A percentile compares a stretch with the other conserved stretches of the same genome.
phyloP scores from a whole-genome alignment of 2,113 vertebrate genomes.

The Prunella himalayana region DNA sequence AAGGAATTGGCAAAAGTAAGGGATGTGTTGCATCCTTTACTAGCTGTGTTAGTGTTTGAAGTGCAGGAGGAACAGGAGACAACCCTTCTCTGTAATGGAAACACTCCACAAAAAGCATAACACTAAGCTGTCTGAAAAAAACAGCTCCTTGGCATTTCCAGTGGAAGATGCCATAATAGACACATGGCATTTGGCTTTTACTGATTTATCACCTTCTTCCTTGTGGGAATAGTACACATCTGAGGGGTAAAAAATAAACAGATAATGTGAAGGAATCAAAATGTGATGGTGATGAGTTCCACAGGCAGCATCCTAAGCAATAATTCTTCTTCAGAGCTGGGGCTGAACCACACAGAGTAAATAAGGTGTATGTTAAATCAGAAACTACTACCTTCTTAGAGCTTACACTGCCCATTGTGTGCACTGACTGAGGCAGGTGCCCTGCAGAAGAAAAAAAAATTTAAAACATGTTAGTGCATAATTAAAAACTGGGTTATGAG shows the following conservation, averaged over 20 bases:
- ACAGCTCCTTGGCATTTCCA: not conserved
- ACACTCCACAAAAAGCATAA: not conserved
- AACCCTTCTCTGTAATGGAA: not conserved
- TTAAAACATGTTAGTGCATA: not conserved
- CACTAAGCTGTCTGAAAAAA: not conserved
- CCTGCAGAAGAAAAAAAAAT: not conserved
- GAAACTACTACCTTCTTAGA: not conserved
- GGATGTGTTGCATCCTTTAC: not conserved
- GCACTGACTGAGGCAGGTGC: not conserved
- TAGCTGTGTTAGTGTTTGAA: not conserved
- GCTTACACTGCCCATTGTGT: not conserved
- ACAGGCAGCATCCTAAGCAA: not conserved
- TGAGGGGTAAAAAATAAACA: not conserved
- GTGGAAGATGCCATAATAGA: not conserved
- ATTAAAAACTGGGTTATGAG: slow-evolving; percentile 20
- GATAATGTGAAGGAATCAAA: not conserved
- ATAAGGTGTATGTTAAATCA: not conserved
- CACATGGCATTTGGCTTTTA: not conserved
- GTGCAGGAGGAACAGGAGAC: not conserved
- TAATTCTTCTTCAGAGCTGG: not conserved
- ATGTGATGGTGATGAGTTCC: not conserved
- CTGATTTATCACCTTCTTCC: not conserved
- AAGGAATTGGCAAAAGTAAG: not conserved
- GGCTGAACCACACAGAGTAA: not conserved
- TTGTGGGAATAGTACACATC: not conserved